Evolutionary conservation across 1,140 invertebrate genomes (phyloP).

Genomic region (Rhagoletis zephyria): DNA sequence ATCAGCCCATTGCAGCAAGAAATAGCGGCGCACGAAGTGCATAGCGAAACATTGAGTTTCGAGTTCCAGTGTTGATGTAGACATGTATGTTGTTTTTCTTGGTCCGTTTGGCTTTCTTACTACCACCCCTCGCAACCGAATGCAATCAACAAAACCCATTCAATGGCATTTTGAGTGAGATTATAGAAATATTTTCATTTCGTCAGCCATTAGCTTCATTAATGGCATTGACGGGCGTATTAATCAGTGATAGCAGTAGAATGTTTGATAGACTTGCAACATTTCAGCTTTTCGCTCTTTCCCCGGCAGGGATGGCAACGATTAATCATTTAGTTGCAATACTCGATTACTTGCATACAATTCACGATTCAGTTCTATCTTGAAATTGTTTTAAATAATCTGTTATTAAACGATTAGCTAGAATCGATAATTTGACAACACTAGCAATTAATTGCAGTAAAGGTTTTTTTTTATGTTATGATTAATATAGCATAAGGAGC

Average conservation of each 20-base stretch:
- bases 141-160: background rate
- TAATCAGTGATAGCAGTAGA: background rate
- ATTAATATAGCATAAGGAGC: too few species aligned
- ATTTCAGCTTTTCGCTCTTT: background rate
- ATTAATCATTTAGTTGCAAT: too few species aligned
- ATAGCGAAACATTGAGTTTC: background rate
- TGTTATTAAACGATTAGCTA: too few species aligned
- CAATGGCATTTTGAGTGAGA: slow-evolving; percentile 14
- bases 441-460: too few species aligned
- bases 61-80: background rate
- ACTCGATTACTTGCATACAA: too few species aligned
- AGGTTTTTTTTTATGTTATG: too few species aligned
- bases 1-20: background rate
- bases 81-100: background rate
- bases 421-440: too few species aligned
- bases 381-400: too few species aligned
- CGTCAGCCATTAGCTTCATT: background rate
- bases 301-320: background rate
- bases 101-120: background rate
- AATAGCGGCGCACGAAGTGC: background rate
- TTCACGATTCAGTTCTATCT: too few species aligned
- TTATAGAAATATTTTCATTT: slow-evolving; percentile 47
- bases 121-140: background rate
- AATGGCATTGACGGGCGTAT: background rate
- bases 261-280: slow-evolving; percentile 12